Conservation (phyloP, 2,888 invertebrate species). For the Rhimphoctona megacephalus region DNA sequence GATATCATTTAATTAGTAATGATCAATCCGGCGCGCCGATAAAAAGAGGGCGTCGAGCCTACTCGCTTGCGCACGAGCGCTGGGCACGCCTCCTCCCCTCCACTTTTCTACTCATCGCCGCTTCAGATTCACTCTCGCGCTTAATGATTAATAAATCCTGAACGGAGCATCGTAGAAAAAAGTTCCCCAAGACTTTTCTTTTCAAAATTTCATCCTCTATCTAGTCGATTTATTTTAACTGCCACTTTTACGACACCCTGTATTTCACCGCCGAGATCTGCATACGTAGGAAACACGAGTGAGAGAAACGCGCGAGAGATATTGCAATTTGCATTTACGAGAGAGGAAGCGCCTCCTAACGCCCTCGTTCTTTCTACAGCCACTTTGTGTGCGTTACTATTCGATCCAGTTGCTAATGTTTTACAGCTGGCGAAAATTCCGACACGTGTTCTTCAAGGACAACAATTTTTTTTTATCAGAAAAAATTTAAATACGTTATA, state of each 20-base stretch:
- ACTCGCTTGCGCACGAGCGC: background rate
- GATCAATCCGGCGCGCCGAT: background rate
- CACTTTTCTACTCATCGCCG: background rate
- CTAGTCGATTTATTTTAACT: background rate
- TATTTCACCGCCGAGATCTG: background rate
- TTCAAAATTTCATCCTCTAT: background rate
- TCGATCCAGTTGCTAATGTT: constrained; percentile 51
- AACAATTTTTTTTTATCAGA: constrained; percentile 10
- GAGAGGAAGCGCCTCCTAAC: constrained; percentile 61
- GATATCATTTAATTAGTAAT: background rate
- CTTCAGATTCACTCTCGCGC: background rate
- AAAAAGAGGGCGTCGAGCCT: background rate
- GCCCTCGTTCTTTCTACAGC: constrained; percentile 60
- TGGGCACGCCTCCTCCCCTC: background rate
- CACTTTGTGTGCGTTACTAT: constrained; percentile 33
- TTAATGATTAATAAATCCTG: background rate
- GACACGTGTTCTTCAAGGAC: constrained; percentile 43
- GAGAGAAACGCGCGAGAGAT: constrained; percentile 45
- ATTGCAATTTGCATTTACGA: constrained; percentile 63
- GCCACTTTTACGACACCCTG: background rate
- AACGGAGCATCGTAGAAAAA: background rate
- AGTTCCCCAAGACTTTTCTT: background rate
- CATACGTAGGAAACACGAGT: constrained; percentile 24
- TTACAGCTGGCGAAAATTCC: constrained; percentile 48
- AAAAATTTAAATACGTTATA: background rate